Evolutionary conservation across 2,888 invertebrate species (phyloP).

Genomic region (Lapara coniferarum): DNA sequence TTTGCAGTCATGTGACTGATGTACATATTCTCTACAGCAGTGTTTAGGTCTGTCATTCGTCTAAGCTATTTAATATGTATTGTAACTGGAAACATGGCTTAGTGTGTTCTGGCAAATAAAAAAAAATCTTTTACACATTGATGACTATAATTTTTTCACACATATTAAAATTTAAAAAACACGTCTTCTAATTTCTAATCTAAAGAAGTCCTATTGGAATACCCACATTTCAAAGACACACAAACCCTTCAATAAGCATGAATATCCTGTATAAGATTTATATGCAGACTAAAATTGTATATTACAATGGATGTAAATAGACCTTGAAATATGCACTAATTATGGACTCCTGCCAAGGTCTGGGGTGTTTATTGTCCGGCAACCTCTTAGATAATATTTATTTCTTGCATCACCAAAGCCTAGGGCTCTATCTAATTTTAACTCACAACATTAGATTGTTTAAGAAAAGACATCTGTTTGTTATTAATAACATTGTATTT

Average conservation of each 20-base stretch:
- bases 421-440: slow-evolving; percentile 51
- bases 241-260: no score
- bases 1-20: slow-evolving; percentile 36
- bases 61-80: not conserved
- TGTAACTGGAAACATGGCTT: not conserved
- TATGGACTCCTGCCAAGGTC: slow-evolving; percentile 81
- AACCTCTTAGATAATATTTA: slow-evolving; percentile 40
- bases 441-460: not conserved
- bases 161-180: no score
- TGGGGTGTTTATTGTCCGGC: slow-evolving; percentile 67
- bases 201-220: no score
- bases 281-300: not conserved
- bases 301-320: slow-evolving; percentile 46
- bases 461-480: not conserved
- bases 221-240: no score
- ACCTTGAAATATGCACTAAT: slow-evolving; percentile 56
- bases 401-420: slow-evolving; percentile 31
- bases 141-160: no score
- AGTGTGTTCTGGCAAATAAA: not conserved
- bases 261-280: not conserved
- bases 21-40: not conserved
- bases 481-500: slow-evolving; percentile 4
- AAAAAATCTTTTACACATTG: not conserved
- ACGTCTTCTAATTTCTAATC: no score
- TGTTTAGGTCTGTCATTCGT: not conserved